Base-by-base conservation (phyloP, 1,140 invertebrate genomes). In the Meloidogyne hapla region DNA sequence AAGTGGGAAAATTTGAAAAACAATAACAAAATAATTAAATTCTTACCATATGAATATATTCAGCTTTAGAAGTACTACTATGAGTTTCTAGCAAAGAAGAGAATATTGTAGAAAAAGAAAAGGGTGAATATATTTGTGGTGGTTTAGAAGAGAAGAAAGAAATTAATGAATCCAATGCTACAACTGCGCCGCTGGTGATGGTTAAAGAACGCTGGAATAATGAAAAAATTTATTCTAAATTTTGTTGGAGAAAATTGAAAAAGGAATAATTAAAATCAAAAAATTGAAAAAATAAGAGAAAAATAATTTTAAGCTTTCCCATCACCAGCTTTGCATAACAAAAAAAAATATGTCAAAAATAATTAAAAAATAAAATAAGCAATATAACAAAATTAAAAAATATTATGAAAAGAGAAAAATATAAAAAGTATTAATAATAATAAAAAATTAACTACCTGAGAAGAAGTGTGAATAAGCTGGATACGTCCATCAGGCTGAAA, bases 401-500 rank as follows among this genome's bases (percentile, higher is more conserved):
- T n/a, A n/a, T 9, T 25, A 18, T 33, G 38, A 61, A 33, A 33
- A n/a, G n/a, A n/a, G n/a, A n/a, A n/a, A 38, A 61, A 26, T 28
- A 28, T 3, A 28, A 26, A 4, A 66, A 28, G 15, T 25, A 26
- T 33, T 33, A 26, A n/a, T 10, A 26, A 33, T 0, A 2, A 23
- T n/a, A 33, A 10, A n/a, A 28, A 65, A 73, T 81, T 84, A 83
- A 90, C 89, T 79, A 89, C 88, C 15, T 88, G 85, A 21, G 48
- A 56, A 8, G 88, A 84, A 28, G 89, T 88, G 85, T 97, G 94
- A 18, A 95, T 90, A 25, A 98, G 89, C 88, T 96, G 94, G 61
- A 98, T 91, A 67, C 93, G 89, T 61, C 95, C 95, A 89, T 98
- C 94, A 38, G 91, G 76, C 2, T 71, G 66, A 33, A 81, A n/a